Evolutionary conservation across 2,113 vertebrate genomes (phyloP), one percentile per base, ranked within the genome.

Genomic region (Clarias gariepinus): DNA sequence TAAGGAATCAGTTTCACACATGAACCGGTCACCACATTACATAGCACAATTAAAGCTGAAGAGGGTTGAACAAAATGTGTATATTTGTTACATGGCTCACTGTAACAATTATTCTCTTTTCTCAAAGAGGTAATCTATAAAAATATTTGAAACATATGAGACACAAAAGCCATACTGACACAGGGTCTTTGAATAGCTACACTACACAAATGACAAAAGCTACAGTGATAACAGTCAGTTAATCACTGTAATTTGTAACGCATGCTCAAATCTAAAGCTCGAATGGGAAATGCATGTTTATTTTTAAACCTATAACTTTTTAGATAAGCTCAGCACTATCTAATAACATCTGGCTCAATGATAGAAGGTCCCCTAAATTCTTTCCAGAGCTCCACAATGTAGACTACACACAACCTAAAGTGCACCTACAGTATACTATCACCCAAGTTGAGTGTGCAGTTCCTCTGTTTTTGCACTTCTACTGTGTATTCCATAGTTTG

Each of bases 381-480:
- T 71, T 73, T 60, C n/a, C 78, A 81, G n/a, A 73, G 57, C 55
- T 78, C 15, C 58, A 82, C 33, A 52, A 7, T 55, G 66, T 7
- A 63, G 66, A 61, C 12, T 63, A 58, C 66, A 61, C 64, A 73
- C 64, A 71, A 30, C 69, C 80, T 41, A 85, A 55, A 47, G 47
- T 47, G 58, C 23, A 30, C 28, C 28, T 80, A 47, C 47, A 7
- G 47, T 47, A 13, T 47, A 25, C 28, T 84, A 16, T 66, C 23
- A 41, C 68, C 64, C 64, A 71, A 81, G 71, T 81, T 52, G 74
- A 86, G 33, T 57, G 57, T 73, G 18, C 28, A 74, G 61, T 82
- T 82, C 28, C 30, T 23, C 79, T 73, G 60, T 73, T 81, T 33
- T n/a, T 80, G 41, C 77, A 81, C 25, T 71, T 21, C 64, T 80